These are phyloP conservation scores for Rosalia funebris DNA, from an alignment of 2,888 invertebrate species.

Conservation along the genomic window DNA sequence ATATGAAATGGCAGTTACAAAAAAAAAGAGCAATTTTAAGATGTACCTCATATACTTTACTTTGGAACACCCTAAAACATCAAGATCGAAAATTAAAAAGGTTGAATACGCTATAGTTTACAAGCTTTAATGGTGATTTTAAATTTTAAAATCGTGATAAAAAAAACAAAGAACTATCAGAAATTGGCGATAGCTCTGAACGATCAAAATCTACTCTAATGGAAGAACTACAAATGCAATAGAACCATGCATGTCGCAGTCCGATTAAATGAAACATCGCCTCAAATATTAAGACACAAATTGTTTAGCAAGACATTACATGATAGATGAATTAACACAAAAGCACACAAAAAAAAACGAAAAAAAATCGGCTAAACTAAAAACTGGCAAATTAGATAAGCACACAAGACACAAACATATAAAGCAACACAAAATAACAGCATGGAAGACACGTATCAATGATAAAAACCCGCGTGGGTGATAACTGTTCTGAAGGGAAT, in stretches of 20 bases:
- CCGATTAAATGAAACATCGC: conserved; percentile 29
- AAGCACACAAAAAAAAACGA: conserved; percentile 42
- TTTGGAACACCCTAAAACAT: too few species aligned
- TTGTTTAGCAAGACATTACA: conserved; percentile 38
- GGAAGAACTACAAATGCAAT: conserved; percentile 28
- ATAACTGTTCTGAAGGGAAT: conserved; percentile 43
- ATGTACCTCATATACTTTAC: too few species aligned
- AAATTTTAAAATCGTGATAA: too few species aligned
- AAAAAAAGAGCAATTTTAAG: too few species aligned
- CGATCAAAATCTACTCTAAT: conserved; percentile 3
- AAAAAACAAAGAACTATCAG: too few species aligned
- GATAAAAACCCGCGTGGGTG: conserved; percentile 48
- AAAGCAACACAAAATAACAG: conserved; percentile 50
- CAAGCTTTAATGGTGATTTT: too few species aligned
- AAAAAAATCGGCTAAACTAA: conserved; percentile 34
- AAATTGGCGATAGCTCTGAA: too few species aligned
- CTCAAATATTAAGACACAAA: conserved; percentile 24
- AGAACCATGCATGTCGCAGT: conserved; percentile 37
- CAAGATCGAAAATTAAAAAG: too few species aligned
- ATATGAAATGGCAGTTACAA: too few species aligned
- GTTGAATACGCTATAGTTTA: too few species aligned
- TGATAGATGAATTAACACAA: conserved; percentile 38
- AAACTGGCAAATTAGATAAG: conserved; percentile 43
- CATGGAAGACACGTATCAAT: conserved; percentile 47
- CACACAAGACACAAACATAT: conserved; percentile 48